Conservation (phyloP, 2,797 vertebrate species). For the Tadarida brasiliensis region DNA sequence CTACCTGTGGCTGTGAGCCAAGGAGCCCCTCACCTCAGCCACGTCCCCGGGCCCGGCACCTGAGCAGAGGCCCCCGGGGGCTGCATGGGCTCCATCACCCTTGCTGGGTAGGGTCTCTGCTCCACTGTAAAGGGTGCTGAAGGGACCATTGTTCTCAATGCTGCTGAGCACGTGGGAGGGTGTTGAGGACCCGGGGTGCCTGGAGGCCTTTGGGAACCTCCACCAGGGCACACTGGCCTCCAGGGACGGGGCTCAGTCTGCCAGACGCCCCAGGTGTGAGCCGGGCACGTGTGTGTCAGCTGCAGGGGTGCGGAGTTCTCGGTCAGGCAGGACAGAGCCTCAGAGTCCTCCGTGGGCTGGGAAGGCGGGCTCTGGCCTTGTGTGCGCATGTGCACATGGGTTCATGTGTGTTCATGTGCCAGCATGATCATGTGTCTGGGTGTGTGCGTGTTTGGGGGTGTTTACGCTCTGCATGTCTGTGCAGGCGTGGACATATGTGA, state of each 20-base stretch:
- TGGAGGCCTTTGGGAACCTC: not conserved
- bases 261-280: too few species aligned
- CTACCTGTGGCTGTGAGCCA: not conserved
- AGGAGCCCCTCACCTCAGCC: not conserved
- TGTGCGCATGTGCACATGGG: too few species aligned
- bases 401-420: rapidly evolving
- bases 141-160: rapidly evolving
- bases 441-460: not conserved
- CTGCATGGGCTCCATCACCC: too few species aligned
- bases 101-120: not conserved
- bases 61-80: not conserved
- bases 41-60: rapidly evolving
- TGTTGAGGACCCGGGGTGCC: rapidly evolving
- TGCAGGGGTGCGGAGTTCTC: not conserved
- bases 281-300: not conserved
- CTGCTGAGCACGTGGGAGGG: rapidly evolving
- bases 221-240: too few species aligned
- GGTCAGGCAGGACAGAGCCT: not conserved
- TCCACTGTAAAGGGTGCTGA: not conserved
- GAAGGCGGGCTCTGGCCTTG: not conserved
- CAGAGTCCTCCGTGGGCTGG: rapidly evolving
- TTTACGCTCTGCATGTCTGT: rapidly evolving
- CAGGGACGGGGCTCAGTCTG: rapidly evolving
- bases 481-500: rapidly evolving
- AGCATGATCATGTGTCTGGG: not conserved